Base-by-base conservation (phyloP, 2,113 vertebrate species). In the Heterotis niloticus region DNA sequence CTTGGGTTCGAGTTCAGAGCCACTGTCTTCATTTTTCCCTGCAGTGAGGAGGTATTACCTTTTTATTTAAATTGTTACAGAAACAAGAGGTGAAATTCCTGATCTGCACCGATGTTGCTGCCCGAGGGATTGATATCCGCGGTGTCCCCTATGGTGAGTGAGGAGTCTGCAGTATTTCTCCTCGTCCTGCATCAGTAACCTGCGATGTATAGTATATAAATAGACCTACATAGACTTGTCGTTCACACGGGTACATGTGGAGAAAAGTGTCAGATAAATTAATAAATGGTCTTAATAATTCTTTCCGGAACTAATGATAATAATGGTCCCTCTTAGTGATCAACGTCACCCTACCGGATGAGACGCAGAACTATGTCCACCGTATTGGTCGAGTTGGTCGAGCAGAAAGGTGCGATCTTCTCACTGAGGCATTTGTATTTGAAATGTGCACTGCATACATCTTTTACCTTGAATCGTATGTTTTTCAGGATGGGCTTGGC, bases 351-450 rank as follows among this genome's bases (percentile, higher is more conserved):
- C 93, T 99, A 75, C 98, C 98, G 1, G 98, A 99, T 86, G 98
- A 99, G 83, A 99, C 99, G 82, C 97, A 98, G 86, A 99, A 99
- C 86, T 99, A 99, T 0, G 98, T 99, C 29, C 98, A 99, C 88
- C 93, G 98, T 5, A 99, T 99, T 0, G 98, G 98, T 78, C 91
- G 98, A 90, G 98, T 99, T 0, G 98, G 98, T 73, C 91, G 98
- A 90, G 97, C 97, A 10, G 98, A 99, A 87, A 96, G 95, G 98
- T 98, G 86, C 0, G 17, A 54, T 3, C n/a, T 0, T 26, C 23
- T 20, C 64, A 5, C 17, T 44, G 14, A 52, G 13, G 1, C 14
- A 4, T 57, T n/a, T 66, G 1, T 24, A 2, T 72, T 1, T 24
- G n/a, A 10, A 12, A 7, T 20, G 10, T 65, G 23, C 1, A 59